Conservation (phyloP, 1,140 invertebrate genomes). For the Reticulitermes speratus region DNA sequence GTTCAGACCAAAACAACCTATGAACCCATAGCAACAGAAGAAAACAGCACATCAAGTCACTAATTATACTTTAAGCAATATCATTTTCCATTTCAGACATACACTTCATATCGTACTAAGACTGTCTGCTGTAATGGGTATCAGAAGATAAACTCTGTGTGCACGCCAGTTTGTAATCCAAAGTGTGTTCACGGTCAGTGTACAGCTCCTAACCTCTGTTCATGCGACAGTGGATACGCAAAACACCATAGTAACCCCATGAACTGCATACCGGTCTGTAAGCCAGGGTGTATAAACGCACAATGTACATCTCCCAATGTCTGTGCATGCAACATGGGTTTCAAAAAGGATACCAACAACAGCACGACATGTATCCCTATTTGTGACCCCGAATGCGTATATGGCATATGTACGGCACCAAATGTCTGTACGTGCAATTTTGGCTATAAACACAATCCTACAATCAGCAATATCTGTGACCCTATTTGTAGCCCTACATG, state of each 20-base stretch:
- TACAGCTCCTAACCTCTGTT: conserved; percentile 46
- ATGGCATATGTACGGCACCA: conserved; percentile 21
- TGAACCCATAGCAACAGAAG: no score
- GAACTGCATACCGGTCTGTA: conserved; percentile 46
- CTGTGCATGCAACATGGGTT: conserved; percentile 65
- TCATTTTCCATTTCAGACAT: background rate
- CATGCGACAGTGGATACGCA: conserved; percentile 45
- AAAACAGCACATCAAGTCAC: no score
- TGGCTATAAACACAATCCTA: conserved; percentile 39
- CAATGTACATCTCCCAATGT: conserved; percentile 49
- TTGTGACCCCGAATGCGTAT: conserved; percentile 1
- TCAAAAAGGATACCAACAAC: conserved; percentile 36
- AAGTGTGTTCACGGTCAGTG: conserved; percentile 48
- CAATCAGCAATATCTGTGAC: conserved; percentile 39
- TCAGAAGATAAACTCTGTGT: conserved; percentile 31
- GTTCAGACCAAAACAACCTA: no score
- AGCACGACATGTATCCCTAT: background rate
- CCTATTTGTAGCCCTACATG: conserved; percentile 31
- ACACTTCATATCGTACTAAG: background rate
- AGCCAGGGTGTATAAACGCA: conserved; percentile 48
- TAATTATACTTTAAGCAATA: no score
- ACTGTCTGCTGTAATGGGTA: background rate
- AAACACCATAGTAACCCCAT: conserved; percentile 39
- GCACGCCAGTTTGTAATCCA: conserved; percentile 44
- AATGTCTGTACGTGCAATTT: conserved; percentile 5